Percentiles rank a stretch among this genome's conserved stretches.
Evolutionary conservation across 2,113 vertebrate species (phyloP).

Genomic region (Oncorhynchus tshawytscha): DNA sequence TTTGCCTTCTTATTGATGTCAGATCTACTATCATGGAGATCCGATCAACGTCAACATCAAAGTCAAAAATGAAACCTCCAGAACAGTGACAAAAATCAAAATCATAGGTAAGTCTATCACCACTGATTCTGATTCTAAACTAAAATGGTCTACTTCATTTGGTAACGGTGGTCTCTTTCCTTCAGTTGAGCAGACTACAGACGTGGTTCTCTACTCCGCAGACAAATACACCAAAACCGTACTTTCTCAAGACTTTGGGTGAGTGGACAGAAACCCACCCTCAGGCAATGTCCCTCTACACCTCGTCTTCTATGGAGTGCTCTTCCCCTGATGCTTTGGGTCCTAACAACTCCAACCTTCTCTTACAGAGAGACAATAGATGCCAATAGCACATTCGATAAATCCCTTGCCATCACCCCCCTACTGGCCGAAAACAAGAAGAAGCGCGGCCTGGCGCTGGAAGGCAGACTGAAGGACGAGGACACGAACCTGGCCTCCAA

Average conservation of each 20-base stretch:
- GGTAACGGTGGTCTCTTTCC: not conserved
- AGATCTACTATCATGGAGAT: constrained; percentile 88
- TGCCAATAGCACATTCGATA: constrained; percentile 74
- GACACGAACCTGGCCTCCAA: constrained; percentile 92
- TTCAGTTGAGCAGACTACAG: constrained; percentile 87
- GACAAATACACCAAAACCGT: constrained; percentile 89
- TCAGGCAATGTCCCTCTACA: not conserved
- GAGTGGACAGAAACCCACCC: constrained; percentile 43
- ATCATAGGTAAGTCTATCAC: constrained; percentile 70
- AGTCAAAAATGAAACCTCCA: constrained; percentile 87
- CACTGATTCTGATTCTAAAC: not conserved
- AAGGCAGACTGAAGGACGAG: constrained; percentile 88
- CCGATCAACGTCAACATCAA: constrained; percentile 78
- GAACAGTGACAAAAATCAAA: constrained; percentile 88
- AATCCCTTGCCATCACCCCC: constrained; percentile 75
- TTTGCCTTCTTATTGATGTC: constrained; percentile 32
- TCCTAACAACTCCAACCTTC: not conserved
- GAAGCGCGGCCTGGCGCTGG: constrained; percentile 84
- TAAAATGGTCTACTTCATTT: not conserved
- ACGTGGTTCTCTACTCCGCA: constrained; percentile 88
- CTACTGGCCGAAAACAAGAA: constrained; percentile 75
- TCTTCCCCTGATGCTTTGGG: not conserved
- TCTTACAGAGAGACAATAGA: constrained; percentile 80
- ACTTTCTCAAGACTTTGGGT: constrained; percentile 81
- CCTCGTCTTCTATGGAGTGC: not conserved